These are phyloP conservation scores for Pinna nobilis DNA, from an alignment of 1,140 invertebrate genomes.

Conservation along the genomic window DNA sequence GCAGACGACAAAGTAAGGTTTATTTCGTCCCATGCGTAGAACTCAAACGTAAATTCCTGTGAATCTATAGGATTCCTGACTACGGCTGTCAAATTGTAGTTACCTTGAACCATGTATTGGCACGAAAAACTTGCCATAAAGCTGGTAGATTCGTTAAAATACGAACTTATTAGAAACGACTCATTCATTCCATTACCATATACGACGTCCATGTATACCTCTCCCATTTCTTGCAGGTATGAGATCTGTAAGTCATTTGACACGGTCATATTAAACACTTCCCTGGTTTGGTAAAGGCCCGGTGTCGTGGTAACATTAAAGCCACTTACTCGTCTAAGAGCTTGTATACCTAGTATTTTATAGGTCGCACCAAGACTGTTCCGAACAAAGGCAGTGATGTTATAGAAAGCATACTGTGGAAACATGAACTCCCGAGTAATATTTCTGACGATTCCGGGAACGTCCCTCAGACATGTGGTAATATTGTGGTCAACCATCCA, in stretches of 20 bases:
- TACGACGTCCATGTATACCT: slow-evolving; percentile 6
- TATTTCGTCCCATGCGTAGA: slow-evolving; percentile 11
- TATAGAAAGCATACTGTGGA: neutral
- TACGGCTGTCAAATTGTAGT: slow-evolving; percentile 9
- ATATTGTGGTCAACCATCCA: slow-evolving; percentile 18
- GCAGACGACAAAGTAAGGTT: neutral
- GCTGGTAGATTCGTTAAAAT: neutral
- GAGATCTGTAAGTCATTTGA: neutral
- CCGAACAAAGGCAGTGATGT: slow-evolving; percentile 11
- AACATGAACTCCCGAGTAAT: neutral
- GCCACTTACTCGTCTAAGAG: neutral
- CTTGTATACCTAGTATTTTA: slow-evolving; percentile 2
- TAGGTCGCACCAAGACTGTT: neutral
- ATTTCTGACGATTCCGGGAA: slow-evolving; percentile 2
- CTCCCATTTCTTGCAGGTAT: neutral
- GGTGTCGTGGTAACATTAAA: slow-evolving; percentile 10
- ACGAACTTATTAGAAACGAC: neutral
- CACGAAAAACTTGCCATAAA: neutral
- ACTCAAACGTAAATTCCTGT: slow-evolving; percentile 5
- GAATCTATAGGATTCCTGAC: slow-evolving; percentile 1
- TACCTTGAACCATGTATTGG: slow-evolving; percentile 10
- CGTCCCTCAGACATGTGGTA: neutral
- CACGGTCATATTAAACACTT: neutral
- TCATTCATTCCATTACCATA: slow-evolving; percentile 18
- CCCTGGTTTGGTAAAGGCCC: neutral